Evolutionary conservation across 2,888 invertebrate species (phyloP), one percentile per base, ranked within the genome.

Genomic region (Cataglyphis albicans): DNA sequence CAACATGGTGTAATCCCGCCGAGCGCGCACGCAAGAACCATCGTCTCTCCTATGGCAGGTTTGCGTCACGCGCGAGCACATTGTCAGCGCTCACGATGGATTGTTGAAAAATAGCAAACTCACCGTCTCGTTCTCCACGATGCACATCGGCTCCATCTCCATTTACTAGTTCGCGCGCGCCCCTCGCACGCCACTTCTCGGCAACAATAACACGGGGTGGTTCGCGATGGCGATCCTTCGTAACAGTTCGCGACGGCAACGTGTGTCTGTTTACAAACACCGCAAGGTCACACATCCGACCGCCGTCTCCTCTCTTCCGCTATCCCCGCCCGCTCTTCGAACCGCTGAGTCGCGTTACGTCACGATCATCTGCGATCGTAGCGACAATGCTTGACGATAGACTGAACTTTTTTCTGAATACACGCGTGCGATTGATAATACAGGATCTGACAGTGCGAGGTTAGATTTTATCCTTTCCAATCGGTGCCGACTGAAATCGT

Each of bases 261-360:
- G 95, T 96, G 96, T 95, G 95, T 96, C 96, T 97, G 97, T 97
- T 97, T 97, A 97, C 97, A 97, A 97, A 97, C 96, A 97, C 95
- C 95, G 96, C 97, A 97, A 97, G 96, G 96, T 96, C 97, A 96
- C 95, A 95, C 95, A 94, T 95, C 93, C 92, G 92, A 91, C 91
- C 92, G 91, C 91, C 86, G 86, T 83, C 86, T 83, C 87, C 84
- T 86, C 70, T 70, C 57, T 29, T 57, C 57, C 38, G 15, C 21
- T 70, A n/a, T 59, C 70, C 78, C 70, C 70, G 59, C 78, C 48
- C 44, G 25, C 21, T 52, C 52, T 59, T 61, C 70, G 32, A 55
- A 18, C 59, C 78, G 70, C 85, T 67, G 86, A 87, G 84, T 89
- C 73, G 74, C 61, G 81, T 90, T 90, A 90, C 90, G 90, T 90